Evolutionary conservation across 2,797 vertebrate species (phyloP).

Genomic region (Pygocentrus nattereri): DNA sequence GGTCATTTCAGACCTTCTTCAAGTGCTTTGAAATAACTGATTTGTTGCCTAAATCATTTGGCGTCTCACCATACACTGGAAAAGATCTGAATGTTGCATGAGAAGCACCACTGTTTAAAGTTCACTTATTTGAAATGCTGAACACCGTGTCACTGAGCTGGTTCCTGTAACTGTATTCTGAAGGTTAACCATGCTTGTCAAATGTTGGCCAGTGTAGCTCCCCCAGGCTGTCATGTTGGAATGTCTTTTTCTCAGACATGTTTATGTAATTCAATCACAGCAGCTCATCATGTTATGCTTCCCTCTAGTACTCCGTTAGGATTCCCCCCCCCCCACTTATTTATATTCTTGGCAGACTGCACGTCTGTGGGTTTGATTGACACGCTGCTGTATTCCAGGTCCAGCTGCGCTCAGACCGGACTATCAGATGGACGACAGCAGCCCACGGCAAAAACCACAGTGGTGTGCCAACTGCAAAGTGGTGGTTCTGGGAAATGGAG

Average conservation of each 20-base stretch:
- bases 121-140: neutral
- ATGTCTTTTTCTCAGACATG: neutral
- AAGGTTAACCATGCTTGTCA: neutral
- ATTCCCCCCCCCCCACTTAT: neutral
- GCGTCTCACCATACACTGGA: too few species aligned
- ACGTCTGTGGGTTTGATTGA: constrained; percentile 20
- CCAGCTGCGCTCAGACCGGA: constrained; percentile 76
- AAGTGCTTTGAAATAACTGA: constrained; percentile 8
- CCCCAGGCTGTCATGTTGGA: constrained; percentile 1
- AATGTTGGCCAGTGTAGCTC: neutral
- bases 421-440: constrained; percentile 65
- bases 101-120: neutral
- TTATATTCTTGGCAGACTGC: neutral
- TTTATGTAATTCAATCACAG: neutral
- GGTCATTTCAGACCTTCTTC: neutral
- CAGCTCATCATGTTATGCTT: neutral
- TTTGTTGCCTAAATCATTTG: neutral
- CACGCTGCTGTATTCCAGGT: constrained; percentile 64
- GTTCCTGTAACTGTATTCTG: neutral
- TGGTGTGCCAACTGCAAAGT: constrained; percentile 92
- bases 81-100: neutral
- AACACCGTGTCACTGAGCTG: neutral
- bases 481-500: constrained; percentile 89
- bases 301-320: neutral
- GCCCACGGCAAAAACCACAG: constrained; percentile 75